Evolutionary conservation across 2,113 vertebrate genomes (phyloP), one percentile per base, ranked within the genome.

Genomic region (Hepsetus odoe): DNA sequence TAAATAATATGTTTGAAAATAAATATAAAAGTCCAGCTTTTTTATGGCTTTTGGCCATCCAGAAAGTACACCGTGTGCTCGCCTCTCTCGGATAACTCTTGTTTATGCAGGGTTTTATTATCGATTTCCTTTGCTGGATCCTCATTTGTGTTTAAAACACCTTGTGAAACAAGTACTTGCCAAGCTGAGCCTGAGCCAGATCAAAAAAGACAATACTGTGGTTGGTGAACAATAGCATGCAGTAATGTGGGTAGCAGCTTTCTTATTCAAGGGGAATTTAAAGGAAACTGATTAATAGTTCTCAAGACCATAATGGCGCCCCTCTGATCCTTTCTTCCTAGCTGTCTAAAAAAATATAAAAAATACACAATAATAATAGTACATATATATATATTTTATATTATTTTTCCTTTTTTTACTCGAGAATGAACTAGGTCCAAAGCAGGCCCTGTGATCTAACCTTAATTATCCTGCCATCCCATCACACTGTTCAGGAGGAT

Each of bases 201-300:
- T n/a, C n/a, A 66, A 46, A 76, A 68, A 76, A 32, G 7, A 12
- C 28, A 28, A 49, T 35, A 26, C 13, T 53, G 22, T 35, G 16
- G 11, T 16, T 1, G 30, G 14, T 67, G 49, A 56, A 58, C 26
- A n/a, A 76, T 42, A 42, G 18, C n/a, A 67, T 9, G 66, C 61
- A 67, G 67, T 22, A 55, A 49, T 22, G 55, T 4, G 49, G 24
- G 42, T 24, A 24, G 56, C 38, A 32, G 62, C 24, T 13, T 22
- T 40, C 24, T 5, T 5, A 24, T 26, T 35, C 24, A 51, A 28
- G 16, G 32, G 74, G 35, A 67, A 42, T 20, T 12, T 20, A n/a
- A 53, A 44, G 74, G 74, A 68, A 76, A 67, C 46, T 67, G 59
- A 32, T 33, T 30, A 62, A 62, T 62, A 33, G 30, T 64, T 32